phyloP scores from a whole-genome alignment of 2,113 vertebrate genomes.

The Forbesichthys papilliferus region DNA sequence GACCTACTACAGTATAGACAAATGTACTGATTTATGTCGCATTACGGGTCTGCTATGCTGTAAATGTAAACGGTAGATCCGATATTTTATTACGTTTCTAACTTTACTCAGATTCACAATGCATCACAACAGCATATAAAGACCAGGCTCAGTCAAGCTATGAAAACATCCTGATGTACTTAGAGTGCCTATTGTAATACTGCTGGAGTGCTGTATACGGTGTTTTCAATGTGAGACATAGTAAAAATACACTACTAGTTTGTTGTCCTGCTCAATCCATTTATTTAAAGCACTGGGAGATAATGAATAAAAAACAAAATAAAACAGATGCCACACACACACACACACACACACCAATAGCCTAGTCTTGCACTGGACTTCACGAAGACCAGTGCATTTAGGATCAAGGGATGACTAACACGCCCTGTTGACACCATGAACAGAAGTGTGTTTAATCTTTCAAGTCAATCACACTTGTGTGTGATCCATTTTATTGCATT shows the following conservation, averaged over 20 bases:
- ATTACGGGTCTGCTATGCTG: too few species aligned
- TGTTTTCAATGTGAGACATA: not conserved
- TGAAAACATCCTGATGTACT: too few species aligned
- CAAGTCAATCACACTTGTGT: not conserved
- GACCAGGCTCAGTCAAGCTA: too few species aligned
- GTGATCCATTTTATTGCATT: slow-evolving; percentile 1
- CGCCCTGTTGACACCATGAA: not conserved
- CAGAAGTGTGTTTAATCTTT: not conserved
- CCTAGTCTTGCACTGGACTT: not conserved
- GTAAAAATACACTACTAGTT: slow-evolving; percentile 13
- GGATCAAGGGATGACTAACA: slow-evolving; percentile 15
- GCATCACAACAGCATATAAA: too few species aligned
- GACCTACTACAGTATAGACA: too few species aligned
- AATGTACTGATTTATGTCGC: too few species aligned
- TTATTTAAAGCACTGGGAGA: slow-evolving; percentile 74
- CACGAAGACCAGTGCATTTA: slow-evolving; percentile 45
- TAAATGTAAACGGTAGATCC: too few species aligned
- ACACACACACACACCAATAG: slow-evolving; percentile 48
- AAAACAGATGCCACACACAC: slow-evolving; percentile 52
- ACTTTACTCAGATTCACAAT: too few species aligned
- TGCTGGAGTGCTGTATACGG: too few species aligned
- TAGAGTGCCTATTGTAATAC: too few species aligned
- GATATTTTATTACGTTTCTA: too few species aligned
- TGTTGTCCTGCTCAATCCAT: slow-evolving; percentile 49
- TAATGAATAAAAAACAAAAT: slow-evolving; percentile 49